phyloP scores from a whole-genome alignment of 2,888 invertebrate genomes.

The Eucriotettix oculatus region DNA sequence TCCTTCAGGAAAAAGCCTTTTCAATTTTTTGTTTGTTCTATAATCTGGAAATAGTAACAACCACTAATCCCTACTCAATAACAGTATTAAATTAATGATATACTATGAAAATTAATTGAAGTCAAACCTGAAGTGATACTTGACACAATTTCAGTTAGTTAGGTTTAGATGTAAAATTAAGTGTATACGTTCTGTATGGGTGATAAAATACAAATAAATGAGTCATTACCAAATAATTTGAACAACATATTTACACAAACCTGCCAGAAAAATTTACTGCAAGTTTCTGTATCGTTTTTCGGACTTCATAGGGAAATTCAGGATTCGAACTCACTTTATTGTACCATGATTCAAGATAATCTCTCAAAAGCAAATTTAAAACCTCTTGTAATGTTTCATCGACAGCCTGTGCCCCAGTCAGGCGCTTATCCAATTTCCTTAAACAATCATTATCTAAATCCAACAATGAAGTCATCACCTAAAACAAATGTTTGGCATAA shows the following conservation, averaged over 20 bases:
- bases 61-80: no score
- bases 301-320: constrained; percentile 53
- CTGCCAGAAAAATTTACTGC: constrained; percentile 54
- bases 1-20: no score
- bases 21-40: no score
- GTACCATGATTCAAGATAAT: constrained; percentile 58
- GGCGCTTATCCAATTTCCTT: constrained; percentile 31
- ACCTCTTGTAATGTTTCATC: constrained; percentile 76
- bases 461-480: constrained; percentile 7
- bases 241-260: constrained; percentile 23
- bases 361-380: constrained; percentile 59
- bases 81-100: no score
- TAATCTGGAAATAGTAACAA: no score
- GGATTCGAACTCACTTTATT: constrained; percentile 39
- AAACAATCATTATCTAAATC: not conserved
- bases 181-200: no score
- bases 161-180: no score
- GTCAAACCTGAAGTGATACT: no score
- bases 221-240: no score
- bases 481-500: not conserved
- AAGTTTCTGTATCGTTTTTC: constrained; percentile 50
- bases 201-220: no score
- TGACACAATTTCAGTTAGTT: no score
- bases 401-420: constrained; percentile 72
- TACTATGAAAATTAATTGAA: no score